These are phyloP conservation scores for Lithobates pipiens DNA, from an alignment of 2,797 vertebrate genomes.

Conservation along the genomic window DNA sequence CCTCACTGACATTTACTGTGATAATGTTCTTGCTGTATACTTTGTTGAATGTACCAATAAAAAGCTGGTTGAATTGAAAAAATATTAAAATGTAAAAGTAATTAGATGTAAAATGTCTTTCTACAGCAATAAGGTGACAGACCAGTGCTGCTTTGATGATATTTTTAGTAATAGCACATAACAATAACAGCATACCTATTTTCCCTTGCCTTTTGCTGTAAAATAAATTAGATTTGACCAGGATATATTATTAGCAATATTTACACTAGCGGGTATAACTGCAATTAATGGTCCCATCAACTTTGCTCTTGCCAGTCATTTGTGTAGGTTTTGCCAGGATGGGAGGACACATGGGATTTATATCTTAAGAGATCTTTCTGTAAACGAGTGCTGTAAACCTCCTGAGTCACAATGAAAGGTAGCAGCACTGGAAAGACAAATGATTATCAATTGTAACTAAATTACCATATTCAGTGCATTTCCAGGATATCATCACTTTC, in stretches of 20 bases:
- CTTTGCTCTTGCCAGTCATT: neutral
- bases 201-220: neutral
- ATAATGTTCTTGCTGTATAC: no score
- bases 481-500: constrained; percentile 10
- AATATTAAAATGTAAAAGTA: no score
- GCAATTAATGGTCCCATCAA: neutral
- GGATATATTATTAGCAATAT: neutral
- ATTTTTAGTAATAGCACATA: neutral
- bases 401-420: neutral
- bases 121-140: no score
- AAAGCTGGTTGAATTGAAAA: no score
- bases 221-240: neutral
- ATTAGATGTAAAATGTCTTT: no score
- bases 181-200: neutral
- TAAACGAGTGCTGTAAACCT: neutral
- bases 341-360: neutral
- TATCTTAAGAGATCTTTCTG: neutral
- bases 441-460: constrained; percentile 27
- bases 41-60: no score
- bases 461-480: constrained; percentile 14
- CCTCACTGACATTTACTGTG: no score
- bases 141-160: neutral
- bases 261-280: neutral
- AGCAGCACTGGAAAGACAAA: neutral
- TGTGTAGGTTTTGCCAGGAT: neutral